A percentile compares a stretch with the other conserved stretches of the same genome.
phyloP scores from a whole-genome alignment of 2,888 invertebrate species.

The Polia nebulosa region DNA sequence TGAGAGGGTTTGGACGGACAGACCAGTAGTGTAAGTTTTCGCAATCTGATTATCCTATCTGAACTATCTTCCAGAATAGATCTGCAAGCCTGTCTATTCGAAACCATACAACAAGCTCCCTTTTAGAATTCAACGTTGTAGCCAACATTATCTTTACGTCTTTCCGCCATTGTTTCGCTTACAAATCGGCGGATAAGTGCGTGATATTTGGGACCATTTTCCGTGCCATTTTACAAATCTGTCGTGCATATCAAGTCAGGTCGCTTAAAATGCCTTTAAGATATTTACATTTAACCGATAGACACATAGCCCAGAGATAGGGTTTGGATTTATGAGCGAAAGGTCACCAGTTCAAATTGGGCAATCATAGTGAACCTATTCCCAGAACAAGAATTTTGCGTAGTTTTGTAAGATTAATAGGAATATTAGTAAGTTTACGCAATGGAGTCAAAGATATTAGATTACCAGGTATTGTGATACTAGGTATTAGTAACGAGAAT shows the following conservation, averaged over 20 bases:
- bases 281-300: conserved; percentile 66
- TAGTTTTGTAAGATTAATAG: conserved; percentile 61
- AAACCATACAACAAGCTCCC: conserved; percentile 14
- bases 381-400: conserved; percentile 55
- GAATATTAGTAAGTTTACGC: conserved; percentile 55
- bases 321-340: conserved; percentile 66
- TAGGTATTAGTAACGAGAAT: conserved; percentile 36
- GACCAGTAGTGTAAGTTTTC: background rate
- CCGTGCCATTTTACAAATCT: conserved; percentile 62
- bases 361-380: conserved; percentile 63
- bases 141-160: conserved; percentile 41
- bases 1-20: no score
- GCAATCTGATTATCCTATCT: background rate
- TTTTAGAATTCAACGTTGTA: conserved; percentile 36
- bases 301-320: conserved; percentile 57
- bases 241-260: conserved; percentile 62
- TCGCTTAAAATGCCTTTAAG: conserved; percentile 60
- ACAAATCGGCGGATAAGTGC: conserved; percentile 54
- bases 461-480: conserved; percentile 49
- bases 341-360: conserved; percentile 66
- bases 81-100: conserved; percentile 19
- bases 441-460: conserved; percentile 51
- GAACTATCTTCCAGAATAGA: conserved; percentile 11
- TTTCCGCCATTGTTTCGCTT: conserved; percentile 47
- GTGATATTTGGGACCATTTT: conserved; percentile 58